A percentile compares a stretch with the other conserved stretches of the same genome.
These are phyloP conservation scores for Gila robusta DNA, from an alignment of 2,797 vertebrate species.

Conservation along the genomic window DNA sequence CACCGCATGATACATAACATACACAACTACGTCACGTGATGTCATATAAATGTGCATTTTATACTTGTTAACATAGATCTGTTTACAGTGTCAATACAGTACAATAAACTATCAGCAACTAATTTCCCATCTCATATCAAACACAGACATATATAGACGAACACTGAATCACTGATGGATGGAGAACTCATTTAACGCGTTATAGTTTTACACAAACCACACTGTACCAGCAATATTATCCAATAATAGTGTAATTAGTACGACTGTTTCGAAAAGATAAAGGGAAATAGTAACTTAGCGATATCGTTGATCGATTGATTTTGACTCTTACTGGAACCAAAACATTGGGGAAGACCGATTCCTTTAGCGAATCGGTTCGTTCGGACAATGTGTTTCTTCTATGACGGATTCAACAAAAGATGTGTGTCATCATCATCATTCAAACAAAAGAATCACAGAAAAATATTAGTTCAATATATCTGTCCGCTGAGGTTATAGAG, in stretches of 20 bases:
- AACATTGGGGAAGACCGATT: background rate
- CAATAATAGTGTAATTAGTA: fast-evolving
- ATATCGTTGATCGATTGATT: conserved; percentile 16
- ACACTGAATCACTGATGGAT: background rate
- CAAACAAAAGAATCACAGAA: background rate
- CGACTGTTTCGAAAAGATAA: background rate
- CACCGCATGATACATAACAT: background rate
- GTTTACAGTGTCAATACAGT: background rate
- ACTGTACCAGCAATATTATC: background rate
- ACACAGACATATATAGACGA: background rate
- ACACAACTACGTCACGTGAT: background rate
- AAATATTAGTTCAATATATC: background rate
- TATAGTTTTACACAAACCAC: background rate
- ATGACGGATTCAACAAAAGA: background rate
- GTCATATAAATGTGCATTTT: background rate
- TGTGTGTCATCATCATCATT: too few species aligned
- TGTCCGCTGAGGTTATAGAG: background rate
- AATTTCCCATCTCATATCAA: background rate
- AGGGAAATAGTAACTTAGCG: background rate
- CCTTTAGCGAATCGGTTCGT: background rate
- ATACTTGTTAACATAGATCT: background rate
- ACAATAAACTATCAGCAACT: background rate
- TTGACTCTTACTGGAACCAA: conserved; percentile 3
- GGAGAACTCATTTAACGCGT: background rate
- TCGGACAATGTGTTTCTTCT: background rate